Base-by-base conservation (phyloP, 2,888 invertebrate species). In the Mayetiola destructor region DNA sequence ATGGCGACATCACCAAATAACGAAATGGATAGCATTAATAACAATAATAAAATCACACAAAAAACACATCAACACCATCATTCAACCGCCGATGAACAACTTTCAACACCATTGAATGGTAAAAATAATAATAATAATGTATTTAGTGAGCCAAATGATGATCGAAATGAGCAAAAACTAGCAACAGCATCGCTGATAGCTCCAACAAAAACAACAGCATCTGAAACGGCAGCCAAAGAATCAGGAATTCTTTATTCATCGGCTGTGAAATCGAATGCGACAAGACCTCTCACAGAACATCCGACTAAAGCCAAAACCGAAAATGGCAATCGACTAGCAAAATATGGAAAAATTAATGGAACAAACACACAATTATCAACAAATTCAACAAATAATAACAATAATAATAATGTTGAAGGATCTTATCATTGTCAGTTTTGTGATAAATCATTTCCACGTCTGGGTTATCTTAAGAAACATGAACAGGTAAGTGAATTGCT, bases 401-500 rank as follows among this genome's bases (percentile, higher is more conserved):
- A 32, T 32, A 32, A 32, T 32, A 32, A 32, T 16, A 39, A 35
- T 54, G 48, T 55, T 32, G 77, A 80, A 70, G 85, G 89, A 62
- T 90, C 90, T 60, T 88, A 90, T 77, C 84, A 86, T 68, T 92
- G 91, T 75, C 87, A 87, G 73, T 91, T 88, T 76, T 93, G 92
- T 76, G 88, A 91, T 68, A 87, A 89, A 72, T 88, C 90, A 63
- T 92, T 91, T 74, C 85, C 90, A 18, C 79, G 89, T 64, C 82
- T 87, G 63, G 86, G 86, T 61, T 87, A 88, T 70, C 80, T 92
- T 64, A 89, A 89, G 75, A 86, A 89, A 74, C 92, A 92, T 77
- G 89, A 92, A 74, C 91, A 91, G 86, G 91, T 91, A 73, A 69
- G 74, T 66, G 12, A 18, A 56, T 42, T 21, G 8, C 21, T 14